Evolutionary conservation across 2,797 vertebrate genomes (phyloP).

Genomic region (Tokudaia tokunoshimensis): DNA sequence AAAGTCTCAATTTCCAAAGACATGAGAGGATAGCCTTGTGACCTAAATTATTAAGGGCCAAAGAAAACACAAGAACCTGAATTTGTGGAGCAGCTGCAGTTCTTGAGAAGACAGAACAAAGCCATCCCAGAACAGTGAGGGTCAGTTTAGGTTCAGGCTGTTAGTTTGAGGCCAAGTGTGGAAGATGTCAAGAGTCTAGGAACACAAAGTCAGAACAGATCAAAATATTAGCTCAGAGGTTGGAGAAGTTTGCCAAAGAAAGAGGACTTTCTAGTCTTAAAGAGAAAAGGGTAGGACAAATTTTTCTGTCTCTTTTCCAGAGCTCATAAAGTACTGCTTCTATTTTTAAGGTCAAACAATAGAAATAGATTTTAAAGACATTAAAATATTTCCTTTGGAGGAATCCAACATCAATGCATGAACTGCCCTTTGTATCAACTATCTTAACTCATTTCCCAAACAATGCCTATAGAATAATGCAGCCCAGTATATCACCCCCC

Average conservation of each 20-base stretch:
- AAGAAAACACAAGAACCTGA: background rate
- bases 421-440: background rate
- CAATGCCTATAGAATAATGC: background rate
- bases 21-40: background rate
- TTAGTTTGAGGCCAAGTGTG: background rate
- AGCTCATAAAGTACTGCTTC: background rate
- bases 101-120: background rate
- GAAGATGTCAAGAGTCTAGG: background rate
- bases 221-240: background rate
- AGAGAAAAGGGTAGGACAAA: background rate
- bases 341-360: constrained; percentile 18
- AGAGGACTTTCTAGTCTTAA: background rate
- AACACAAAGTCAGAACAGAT: background rate
- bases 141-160: background rate
- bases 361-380: constrained; percentile 47
- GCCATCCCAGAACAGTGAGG: background rate
- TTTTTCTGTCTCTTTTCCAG: background rate
- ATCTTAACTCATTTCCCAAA: background rate
- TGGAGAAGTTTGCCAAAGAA: background rate
- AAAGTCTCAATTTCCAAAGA: background rate
- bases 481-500: background rate
- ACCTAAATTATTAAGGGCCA: background rate
- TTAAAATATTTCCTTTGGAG: background rate
- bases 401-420: background rate
- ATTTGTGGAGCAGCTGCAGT: background rate